Evolutionary conservation across 2,888 invertebrate species (phyloP).

Genomic region (Drosophila subquinaria): DNA sequence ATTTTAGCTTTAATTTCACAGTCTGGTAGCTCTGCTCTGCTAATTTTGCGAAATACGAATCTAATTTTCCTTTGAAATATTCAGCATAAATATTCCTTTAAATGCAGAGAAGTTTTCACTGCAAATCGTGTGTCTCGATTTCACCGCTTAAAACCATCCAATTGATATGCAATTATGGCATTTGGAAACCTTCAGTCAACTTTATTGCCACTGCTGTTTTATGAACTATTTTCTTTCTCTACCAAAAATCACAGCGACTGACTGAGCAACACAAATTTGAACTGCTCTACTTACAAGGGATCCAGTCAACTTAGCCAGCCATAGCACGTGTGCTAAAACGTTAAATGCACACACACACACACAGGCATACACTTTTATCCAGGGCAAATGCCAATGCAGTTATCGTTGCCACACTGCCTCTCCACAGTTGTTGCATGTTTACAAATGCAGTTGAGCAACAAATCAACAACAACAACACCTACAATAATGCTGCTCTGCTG

Average conservation of each 20-base stretch:
- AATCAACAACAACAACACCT: slow-evolving; percentile 2
- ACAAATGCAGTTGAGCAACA: slow-evolving; percentile 32
- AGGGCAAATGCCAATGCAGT: slow-evolving; percentile 28
- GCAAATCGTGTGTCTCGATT: slow-evolving; percentile 5
- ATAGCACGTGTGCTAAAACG: slow-evolving; percentile 28
- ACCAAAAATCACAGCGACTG: slow-evolving; percentile 47
- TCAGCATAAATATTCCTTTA: not conserved
- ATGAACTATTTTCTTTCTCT: slow-evolving; percentile 43
- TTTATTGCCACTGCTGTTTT: slow-evolving; percentile 45
- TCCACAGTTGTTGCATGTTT: slow-evolving; percentile 18
- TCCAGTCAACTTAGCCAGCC: slow-evolving; percentile 8
- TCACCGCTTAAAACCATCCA: not conserved
- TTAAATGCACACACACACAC: slow-evolving; percentile 24
- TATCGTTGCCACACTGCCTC: slow-evolving; percentile 31
- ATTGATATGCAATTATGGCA: slow-evolving; percentile 27
- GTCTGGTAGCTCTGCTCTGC: no score
- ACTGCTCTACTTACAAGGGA: slow-evolving; percentile 9
- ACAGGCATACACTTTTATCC: slow-evolving; percentile 17
- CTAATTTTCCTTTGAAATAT: not conserved
- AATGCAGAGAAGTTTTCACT: not conserved
- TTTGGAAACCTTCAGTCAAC: slow-evolving; percentile 28
- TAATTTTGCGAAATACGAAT: not conserved
- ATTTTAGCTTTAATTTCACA: not conserved
- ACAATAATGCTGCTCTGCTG: slow-evolving; percentile 6
- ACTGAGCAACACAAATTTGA: slow-evolving; percentile 31